A percentile compares a stretch with the other conserved stretches of the same genome.
These are phyloP conservation scores for Acleris literana DNA, from an alignment of 2,888 invertebrate species.

Conservation along the genomic window DNA sequence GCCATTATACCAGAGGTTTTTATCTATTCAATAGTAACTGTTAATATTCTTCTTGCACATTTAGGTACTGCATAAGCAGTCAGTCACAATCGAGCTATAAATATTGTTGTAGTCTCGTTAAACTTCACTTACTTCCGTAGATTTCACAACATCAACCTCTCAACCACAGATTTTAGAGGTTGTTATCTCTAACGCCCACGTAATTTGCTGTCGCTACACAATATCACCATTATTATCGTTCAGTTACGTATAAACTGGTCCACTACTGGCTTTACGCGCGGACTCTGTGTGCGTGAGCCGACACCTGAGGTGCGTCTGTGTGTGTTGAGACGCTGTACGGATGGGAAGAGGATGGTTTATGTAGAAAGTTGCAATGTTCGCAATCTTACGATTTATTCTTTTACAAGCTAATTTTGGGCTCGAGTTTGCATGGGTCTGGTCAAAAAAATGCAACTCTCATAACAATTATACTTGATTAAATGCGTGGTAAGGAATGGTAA, in stretches of 20 bases:
- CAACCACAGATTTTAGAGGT: not conserved
- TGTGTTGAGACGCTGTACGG: slow-evolving; percentile 15
- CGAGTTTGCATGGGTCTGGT: no score
- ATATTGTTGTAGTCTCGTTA: no score
- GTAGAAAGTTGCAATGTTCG: slow-evolving; percentile 15
- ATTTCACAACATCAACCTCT: no score
- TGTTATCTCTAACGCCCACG: not conserved
- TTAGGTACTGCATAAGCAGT: no score
- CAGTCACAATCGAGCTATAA: no score
- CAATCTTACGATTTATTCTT: not conserved
- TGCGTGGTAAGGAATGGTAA: no score
- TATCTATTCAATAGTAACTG: no score
- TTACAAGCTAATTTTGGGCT: not conserved
- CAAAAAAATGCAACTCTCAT: not conserved
- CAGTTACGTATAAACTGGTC: slow-evolving; percentile 79
- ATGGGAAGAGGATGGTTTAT: slow-evolving; percentile 21
- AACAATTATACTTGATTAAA: no score
- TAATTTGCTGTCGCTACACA: slow-evolving; percentile 62
- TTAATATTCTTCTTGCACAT: no score
- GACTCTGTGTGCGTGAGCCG: slow-evolving; percentile 55
- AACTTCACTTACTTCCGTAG: no score
- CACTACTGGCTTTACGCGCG: slow-evolving; percentile 77
- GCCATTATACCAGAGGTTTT: no score
- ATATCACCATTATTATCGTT: slow-evolving; percentile 79
- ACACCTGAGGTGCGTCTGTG: slow-evolving; percentile 35